Evolutionary conservation across 1,140 invertebrate species (phyloP), one percentile per base, ranked within the genome.

Genomic region (Drosophila nigrodunni): DNA sequence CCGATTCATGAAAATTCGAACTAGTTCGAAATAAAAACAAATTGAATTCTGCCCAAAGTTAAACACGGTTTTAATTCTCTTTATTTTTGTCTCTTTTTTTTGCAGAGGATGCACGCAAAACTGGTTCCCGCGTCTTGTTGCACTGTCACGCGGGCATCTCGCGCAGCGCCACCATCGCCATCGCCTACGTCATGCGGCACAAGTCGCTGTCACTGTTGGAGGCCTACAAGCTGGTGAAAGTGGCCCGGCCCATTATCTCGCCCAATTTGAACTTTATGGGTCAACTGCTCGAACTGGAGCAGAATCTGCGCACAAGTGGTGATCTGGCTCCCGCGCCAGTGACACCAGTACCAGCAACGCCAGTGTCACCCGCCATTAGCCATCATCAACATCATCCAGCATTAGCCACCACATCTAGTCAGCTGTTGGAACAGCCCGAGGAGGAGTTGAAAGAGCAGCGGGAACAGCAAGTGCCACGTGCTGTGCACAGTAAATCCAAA

Each of bases 261-360:
- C 98, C 98, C 1, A 98, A 99, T 93, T 95, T 99, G 50, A 99
- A 99, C 92, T 99, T 99, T 93, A 98, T 99, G 96, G 97, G 96
- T 8, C 98, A 99, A 93, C 94, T 99, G 78, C 93, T 97, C 41
- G 97, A 99, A 87, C 95, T 97, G 81, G 97, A 98, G 90, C 95
- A 97, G 80, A 94, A 93, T 61, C 91, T 96, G 67, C 93, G 94
- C 30, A 94, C 92, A 69, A 93, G 92, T 62, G 94, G 93, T n/a
- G 78, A 78, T 15, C 64, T 92, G 39, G 80, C 74, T 47, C 92
- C 92, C 2, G 25, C 60, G 49, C 75, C 72, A 54, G 37, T 37
- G 10, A 7, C 76, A 30, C 25, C 25, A 30, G 3, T 6, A 30
- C 25, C 25, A 30, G 3, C 4, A 30, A 30, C 25, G 1, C 25